Percentiles rank a stretch among this genome's conserved stretches.
Evolutionary conservation across 2,888 invertebrate genomes (phyloP).

Genomic region (Cacoxenus indagator): DNA sequence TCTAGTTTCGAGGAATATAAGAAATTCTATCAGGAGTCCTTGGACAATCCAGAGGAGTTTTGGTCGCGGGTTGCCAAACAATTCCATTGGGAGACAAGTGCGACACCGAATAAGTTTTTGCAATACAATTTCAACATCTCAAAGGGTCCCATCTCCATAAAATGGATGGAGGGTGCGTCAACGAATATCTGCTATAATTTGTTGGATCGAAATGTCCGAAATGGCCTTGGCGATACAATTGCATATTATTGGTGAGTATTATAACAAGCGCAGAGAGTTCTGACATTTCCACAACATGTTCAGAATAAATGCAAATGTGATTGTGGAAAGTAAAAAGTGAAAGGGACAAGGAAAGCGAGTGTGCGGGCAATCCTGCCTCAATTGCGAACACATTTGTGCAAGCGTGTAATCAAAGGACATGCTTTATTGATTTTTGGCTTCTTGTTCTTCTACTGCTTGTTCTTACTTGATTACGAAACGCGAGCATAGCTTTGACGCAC

Average conservation of each 20-base stretch:
- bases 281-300: background rate
- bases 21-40: slow-evolving; percentile 86
- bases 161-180: slow-evolving; percentile 95
- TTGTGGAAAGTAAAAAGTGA: slow-evolving; percentile 19
- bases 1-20: slow-evolving; percentile 82
- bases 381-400: background rate
- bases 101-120: slow-evolving; percentile 82
- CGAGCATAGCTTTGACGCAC: background rate
- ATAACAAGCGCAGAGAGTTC: slow-evolving; percentile 34
- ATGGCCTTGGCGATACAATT: slow-evolving; percentile 89
- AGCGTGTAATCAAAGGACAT: slow-evolving; percentile 26
- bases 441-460: too few species aligned
- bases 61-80: slow-evolving; percentile 95
- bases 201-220: slow-evolving; percentile 90
- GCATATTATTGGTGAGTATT: slow-evolving; percentile 96
- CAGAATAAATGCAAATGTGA: slow-evolving; percentile 47
- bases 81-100: slow-evolving; percentile 91
- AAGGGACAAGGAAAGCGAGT: background rate
- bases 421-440: slow-evolving; percentile 43
- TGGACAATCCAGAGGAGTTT: slow-evolving; percentile 90
- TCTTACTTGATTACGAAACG: slow-evolving; percentile 39
- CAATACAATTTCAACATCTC: slow-evolving; percentile 92
- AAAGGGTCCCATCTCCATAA: slow-evolving; percentile 90
- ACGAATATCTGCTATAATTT: slow-evolving; percentile 98
- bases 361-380: background rate